Conservation (phyloP, 2,888 invertebrate genomes). For the Nemurella pictetii region DNA sequence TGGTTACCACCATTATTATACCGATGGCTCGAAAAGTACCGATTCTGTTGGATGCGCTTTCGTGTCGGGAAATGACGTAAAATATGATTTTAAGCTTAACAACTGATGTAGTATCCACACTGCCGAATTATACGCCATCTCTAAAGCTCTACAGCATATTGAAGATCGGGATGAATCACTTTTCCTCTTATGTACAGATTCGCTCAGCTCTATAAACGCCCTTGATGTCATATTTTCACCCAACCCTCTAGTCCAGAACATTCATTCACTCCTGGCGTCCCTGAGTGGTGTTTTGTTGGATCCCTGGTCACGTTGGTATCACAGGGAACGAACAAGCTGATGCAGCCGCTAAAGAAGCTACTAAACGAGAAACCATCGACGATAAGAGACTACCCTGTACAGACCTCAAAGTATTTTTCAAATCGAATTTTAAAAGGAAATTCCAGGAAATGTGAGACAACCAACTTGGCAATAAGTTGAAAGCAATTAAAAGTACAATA, state of each 20-base stretch:
- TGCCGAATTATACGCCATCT: neutral
- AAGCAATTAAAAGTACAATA: neutral
- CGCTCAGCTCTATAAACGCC: neutral
- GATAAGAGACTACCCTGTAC: neutral
- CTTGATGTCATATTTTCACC: neutral
- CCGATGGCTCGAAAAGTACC: neutral
- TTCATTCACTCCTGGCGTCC: too few relatives aligned
- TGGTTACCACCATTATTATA: neutral
- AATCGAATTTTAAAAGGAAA: too few relatives aligned
- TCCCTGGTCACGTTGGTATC: too few relatives aligned
- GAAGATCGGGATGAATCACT: neutral
- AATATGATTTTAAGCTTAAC: neutral
- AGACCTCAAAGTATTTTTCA: neutral
- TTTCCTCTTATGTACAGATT: neutral
- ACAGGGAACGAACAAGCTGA: neutral
- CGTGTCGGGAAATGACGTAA: neutral
- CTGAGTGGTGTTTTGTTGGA: too few relatives aligned
- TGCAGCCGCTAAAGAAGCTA: neutral
- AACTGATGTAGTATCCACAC: neutral
- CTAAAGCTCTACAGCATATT: neutral
- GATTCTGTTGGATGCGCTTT: neutral
- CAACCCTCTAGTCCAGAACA: neutral
- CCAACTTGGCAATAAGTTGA: neutral
- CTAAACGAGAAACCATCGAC: neutral
- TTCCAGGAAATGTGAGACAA: neutral